Percentiles rank a stretch among this genome's conserved stretches.
These are phyloP conservation scores for Stercorarius parasiticus DNA, from an alignment of 2,113 vertebrate genomes.

Conservation along the genomic window DNA sequence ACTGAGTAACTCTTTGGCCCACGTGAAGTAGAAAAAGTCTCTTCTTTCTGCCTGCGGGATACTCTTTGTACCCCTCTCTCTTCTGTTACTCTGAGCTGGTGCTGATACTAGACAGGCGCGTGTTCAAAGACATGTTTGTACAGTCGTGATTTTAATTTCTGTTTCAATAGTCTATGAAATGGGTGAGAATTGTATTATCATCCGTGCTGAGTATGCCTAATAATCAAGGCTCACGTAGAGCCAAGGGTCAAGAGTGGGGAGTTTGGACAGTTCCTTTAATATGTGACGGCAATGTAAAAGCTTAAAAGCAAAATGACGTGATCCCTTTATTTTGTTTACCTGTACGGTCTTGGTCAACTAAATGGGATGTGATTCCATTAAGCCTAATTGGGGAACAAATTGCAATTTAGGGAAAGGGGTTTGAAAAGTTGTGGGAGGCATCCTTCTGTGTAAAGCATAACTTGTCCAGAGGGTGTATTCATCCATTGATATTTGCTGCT, in stretches of 20 bases:
- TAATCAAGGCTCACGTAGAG: neutral
- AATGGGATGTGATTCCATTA: neutral
- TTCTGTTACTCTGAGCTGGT: neutral
- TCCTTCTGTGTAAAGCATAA: neutral
- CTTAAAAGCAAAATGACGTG: neutral
- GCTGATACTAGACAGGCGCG: neutral
- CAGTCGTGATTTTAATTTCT: neutral
- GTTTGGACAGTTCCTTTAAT: neutral
- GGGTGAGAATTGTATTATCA: neutral
- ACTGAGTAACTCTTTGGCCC: neutral
- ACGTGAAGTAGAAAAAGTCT: neutral
- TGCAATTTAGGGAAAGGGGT: neutral
- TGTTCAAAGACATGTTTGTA: neutral
- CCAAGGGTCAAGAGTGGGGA: neutral
- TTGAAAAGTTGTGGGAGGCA: neutral
- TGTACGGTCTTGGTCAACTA: neutral
- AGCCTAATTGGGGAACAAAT: neutral
- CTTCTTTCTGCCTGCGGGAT: neutral
- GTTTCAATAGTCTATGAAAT: neutral
- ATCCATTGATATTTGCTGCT: neutral
- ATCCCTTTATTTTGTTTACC: neutral
- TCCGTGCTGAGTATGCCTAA: accelerated
- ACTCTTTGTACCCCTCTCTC: neutral
- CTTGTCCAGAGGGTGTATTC: neutral
- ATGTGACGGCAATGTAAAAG: neutral